Evolutionary conservation across 2,797 vertebrate species (phyloP), one percentile per base, ranked within the genome.

Genomic region (Bovichtus variegatus): DNA sequence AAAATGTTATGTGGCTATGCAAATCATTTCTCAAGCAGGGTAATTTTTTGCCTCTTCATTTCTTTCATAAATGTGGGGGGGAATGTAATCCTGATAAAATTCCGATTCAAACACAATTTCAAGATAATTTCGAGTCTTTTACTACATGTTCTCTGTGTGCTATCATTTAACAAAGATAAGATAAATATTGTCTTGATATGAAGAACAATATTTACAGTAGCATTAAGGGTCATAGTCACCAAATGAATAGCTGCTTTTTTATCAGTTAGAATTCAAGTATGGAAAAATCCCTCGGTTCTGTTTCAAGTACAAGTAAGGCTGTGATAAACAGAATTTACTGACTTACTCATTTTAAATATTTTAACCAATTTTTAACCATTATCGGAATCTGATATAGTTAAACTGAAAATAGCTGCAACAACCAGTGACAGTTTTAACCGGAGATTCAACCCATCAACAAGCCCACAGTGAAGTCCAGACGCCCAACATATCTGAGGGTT

Each of bases 371-470:
- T n/a, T n/a, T n/a, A n/a, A n/a, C n/a, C 59, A 76, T 23, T 11
- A 19, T 43, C 34, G 3, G 13, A 57, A 58, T 74, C 16, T 10
- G 43, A 23, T 50, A 38, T 31, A 70, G 36, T 40, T 64, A 68
- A 67, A 60, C 41, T 13, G 16, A 65, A 53, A 53, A 40, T 3
- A 67, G 25, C n/a, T 61, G 41, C 41, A 43, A 43, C 31, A 54
- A 40, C 47, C 23, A 29, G 31, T 61, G 55, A 67, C 40, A 31
- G 38, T 19, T 47, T 23, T 47, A 63, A 74, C 44, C 70, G 36
- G 43, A 43, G 10, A 46, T 62, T 69, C 27, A 68, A 54, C 25
- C 46, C n/a, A 46, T 64, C 41, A 71, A 65, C 60, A 57, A 59
- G 41, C 25, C 47, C 11, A 13, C 21, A 47, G 40, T 31, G 53